These are phyloP conservation scores for Pheosia gnoma DNA, from an alignment of 2,888 invertebrate genomes.

Conservation along the genomic window DNA sequence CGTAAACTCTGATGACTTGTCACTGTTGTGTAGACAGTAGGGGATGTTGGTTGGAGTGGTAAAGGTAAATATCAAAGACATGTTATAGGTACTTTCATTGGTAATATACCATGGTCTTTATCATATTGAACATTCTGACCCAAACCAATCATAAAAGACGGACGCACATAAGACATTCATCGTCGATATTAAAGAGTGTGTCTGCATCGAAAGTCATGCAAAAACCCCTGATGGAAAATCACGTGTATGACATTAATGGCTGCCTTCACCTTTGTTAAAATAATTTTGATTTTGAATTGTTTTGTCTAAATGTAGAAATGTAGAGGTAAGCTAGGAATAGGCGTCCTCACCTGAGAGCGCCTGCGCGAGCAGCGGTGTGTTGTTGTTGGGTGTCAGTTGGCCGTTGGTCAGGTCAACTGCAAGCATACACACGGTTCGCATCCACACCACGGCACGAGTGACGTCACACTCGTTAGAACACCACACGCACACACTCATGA, in stretches of 20 bases:
- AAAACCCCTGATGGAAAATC: not conserved
- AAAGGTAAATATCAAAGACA: slow-evolving; percentile 4
- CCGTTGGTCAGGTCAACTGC: slow-evolving; percentile 98
- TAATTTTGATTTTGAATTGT: not conserved
- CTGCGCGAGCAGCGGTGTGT: slow-evolving; percentile 97
- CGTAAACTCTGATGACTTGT: slow-evolving; percentile 40
- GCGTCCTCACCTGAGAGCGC: slow-evolving; percentile 94
- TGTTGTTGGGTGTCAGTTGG: slow-evolving; percentile 98
- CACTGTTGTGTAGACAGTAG: slow-evolving; percentile 27
- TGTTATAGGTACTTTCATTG: not conserved
- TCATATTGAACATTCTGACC: not conserved
- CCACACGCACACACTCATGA: slow-evolving; percentile 74
- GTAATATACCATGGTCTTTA: not conserved
- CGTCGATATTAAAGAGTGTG: not conserved
- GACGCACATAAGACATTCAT: not conserved
- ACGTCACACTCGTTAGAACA: slow-evolving; percentile 67
- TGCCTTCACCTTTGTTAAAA: not conserved
- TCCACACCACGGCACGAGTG: slow-evolving; percentile 76
- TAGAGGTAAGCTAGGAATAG: slow-evolving; percentile 28
- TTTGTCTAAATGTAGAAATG: too few relatives aligned
- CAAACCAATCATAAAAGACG: not conserved
- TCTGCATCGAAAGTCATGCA: not conserved
- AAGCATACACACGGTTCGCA: slow-evolving; percentile 88
- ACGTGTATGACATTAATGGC: not conserved
- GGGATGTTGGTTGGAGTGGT: slow-evolving; percentile 19